Evolutionary conservation across 1,140 invertebrate species (phyloP), one percentile per base, ranked within the genome.

Genomic region (Drosophila repletoides): DNA sequence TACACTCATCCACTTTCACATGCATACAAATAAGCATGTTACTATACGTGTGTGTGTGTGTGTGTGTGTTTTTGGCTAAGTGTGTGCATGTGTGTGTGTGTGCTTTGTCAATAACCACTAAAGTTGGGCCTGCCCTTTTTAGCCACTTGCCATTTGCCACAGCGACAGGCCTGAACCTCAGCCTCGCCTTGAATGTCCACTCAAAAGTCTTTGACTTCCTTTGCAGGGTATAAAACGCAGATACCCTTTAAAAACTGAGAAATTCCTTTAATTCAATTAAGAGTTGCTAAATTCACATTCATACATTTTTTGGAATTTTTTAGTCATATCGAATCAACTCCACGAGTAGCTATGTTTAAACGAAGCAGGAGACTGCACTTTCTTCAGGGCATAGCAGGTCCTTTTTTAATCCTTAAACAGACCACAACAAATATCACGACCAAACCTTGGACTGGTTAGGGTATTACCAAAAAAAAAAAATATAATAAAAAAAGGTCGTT

Each of bases 1-100:
- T 86, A 84, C 74, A 64, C 80, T 79, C 74, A 61, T 34, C 60
- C 80, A 75, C 80, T 74, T 60, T 71, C 41, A 79, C 71, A 75
- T 79, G 74, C 80, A 74, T 66, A 73, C 48, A 70, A 58, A 64
- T 61, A 52, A 40, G 43, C 45, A 26, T 26, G 10, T 26, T 4
- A 12, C 21, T 46, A 72, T 34, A 58, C 48, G 52, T 45, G 48
- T 49, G 46, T 38, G 22, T 66, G 43, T 22, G n/a, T 46, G 28
- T 17, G 10, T 45, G 49, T 6, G 12, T 22, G 19, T 10, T 3
- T 6, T 7, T 40, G 48, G 34, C 5, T 41, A 17, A 45, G 22
- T 43, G 6, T 36, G 19, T 52, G 58, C 12, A 7, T 17, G 28
- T 65, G 15, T 31, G 28, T 28, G n/a, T 33, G 60, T 49, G 21